These are phyloP conservation scores for Potorous gilbertii DNA, from an alignment of 2,797 vertebrate genomes.

Conservation along the genomic window DNA sequence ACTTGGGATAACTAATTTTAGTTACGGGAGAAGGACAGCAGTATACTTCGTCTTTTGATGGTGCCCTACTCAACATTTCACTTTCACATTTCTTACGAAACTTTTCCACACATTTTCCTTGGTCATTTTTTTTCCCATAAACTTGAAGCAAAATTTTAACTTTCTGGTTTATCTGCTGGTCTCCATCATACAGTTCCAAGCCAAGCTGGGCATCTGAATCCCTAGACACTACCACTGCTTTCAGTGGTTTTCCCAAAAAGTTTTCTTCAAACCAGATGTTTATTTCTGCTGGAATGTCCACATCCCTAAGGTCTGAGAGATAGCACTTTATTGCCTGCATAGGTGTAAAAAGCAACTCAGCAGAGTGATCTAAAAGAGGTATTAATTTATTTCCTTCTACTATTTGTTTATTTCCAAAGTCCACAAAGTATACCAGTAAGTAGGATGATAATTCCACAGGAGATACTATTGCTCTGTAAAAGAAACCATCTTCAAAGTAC, in stretches of 20 bases:
- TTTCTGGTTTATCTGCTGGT: constrained; percentile 88
- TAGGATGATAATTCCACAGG: constrained; percentile 84
- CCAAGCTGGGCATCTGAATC: constrained; percentile 88
- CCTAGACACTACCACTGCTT: constrained; percentile 85
- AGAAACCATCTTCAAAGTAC: constrained; percentile 89
- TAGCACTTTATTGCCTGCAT: constrained; percentile 92
- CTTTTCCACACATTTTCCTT: constrained; percentile 40
- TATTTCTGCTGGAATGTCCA: constrained; percentile 83
- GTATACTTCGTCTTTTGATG: constrained; percentile 61
- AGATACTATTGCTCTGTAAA: constrained; percentile 88
- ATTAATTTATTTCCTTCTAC: constrained; percentile 86
- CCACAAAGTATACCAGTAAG: constrained; percentile 91
- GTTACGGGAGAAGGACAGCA: not conserved
- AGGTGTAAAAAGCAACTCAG: constrained; percentile 89
- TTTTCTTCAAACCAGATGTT: constrained; percentile 88
- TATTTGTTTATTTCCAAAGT: constrained; percentile 91
- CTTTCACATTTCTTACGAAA: constrained; percentile 45
- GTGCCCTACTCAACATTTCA: constrained; percentile 43
- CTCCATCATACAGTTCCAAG: constrained; percentile 91
- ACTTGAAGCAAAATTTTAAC: constrained; percentile 85
- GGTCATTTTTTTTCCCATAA: constrained; percentile 45
- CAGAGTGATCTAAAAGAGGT: constrained; percentile 86
- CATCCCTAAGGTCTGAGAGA: constrained; percentile 85
- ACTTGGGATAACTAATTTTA: not conserved
- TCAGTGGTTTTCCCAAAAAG: constrained; percentile 87